Evolutionary conservation across 30 jellyfish, hydroid and myxozoan genomes (phyloP).

Genomic region (Mastigias papua): DNA sequence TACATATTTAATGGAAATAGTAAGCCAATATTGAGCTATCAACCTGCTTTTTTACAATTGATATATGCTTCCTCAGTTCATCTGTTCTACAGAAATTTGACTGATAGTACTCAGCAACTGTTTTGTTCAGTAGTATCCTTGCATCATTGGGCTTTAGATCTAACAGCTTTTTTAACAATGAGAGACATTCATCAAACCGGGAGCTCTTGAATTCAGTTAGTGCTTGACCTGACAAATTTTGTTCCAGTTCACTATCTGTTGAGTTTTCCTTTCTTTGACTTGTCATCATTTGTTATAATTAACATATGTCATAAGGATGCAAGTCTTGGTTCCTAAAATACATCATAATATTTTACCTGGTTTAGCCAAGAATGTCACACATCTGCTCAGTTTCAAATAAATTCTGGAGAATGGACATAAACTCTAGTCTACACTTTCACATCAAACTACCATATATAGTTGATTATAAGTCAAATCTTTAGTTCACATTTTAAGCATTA

Average conservation of each 20-base stretch:
- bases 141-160: conserved; percentile 89
- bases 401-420: no score
- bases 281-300: neutral
- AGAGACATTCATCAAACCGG: conserved; percentile 77
- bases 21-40: neutral
- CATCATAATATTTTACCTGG: no score
- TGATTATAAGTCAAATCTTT: no score
- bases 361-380: no score
- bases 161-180: conserved; percentile 60
- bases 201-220: conserved; percentile 56
- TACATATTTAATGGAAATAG: no score
- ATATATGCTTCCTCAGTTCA: conserved; percentile 80
- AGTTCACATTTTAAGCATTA: no score
- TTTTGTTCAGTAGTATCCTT: conserved; percentile 77
- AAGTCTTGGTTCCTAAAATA: neutral
- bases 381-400: no score
- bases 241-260: conserved; percentile 81
- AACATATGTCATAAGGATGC: neutral
- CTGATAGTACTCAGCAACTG: conserved; percentile 84
- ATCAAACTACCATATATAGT: no score
- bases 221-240: conserved; percentile 83
- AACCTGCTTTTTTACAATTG: conserved; percentile 88
- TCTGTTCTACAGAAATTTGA: conserved; percentile 88
- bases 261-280: conserved; percentile 58
- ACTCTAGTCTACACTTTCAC: no score